phyloP scores from a whole-genome alignment of 2,797 vertebrate species.

The Capromys pilorides region DNA sequence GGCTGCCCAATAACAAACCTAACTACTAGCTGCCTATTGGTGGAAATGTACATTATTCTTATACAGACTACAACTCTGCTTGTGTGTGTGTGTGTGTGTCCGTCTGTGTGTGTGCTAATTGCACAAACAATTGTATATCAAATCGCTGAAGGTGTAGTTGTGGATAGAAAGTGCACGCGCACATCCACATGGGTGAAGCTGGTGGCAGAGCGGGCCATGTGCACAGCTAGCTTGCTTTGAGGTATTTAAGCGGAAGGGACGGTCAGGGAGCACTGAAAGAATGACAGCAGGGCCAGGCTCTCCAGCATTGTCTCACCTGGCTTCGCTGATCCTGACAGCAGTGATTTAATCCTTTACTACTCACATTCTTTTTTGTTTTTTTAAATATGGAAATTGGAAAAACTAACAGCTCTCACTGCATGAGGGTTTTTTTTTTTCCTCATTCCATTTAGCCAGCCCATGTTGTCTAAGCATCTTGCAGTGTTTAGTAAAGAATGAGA shows the following conservation, averaged over 20 bases:
- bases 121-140: background rate
- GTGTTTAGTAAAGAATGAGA: background rate
- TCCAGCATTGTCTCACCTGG: background rate
- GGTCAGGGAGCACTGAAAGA: background rate
- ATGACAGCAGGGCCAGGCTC: background rate
- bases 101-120: background rate
- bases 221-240: background rate
- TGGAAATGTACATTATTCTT: background rate
- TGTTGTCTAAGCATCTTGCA: background rate
- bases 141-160: background rate
- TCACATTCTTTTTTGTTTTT: background rate
- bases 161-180: background rate
- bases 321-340: background rate
- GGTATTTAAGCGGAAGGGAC: background rate
- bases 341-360: background rate
- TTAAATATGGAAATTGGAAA: background rate
- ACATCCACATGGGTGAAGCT: background rate
- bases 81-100: too few relatives aligned
- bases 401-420: background rate
- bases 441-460: background rate
- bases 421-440: background rate
- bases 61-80: background rate
- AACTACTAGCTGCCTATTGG: background rate
- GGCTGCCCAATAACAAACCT: fast-evolving
- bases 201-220: background rate